Percentiles rank a stretch among this genome's conserved stretches.
Conservation (phyloP, 2,888 invertebrate species). For the Emesis russula region DNA sequence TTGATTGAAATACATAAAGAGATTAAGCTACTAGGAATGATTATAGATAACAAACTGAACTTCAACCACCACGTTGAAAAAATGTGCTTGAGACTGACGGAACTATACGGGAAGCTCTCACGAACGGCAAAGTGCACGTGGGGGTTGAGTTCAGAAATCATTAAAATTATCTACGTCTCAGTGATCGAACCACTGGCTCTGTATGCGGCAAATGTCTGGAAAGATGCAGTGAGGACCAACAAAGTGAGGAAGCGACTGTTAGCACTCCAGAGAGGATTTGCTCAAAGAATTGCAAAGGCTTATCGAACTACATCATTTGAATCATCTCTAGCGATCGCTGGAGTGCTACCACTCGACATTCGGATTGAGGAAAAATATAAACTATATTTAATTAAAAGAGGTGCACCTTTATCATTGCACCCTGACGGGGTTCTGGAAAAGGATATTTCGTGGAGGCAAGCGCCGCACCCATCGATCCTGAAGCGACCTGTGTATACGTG, state of each 20-base stretch:
- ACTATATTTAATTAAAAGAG: slow-evolving; percentile 46
- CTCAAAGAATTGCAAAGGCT: slow-evolving; percentile 53
- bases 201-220: slow-evolving; percentile 69
- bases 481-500: neutral
- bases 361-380: slow-evolving; percentile 64
- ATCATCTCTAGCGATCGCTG: slow-evolving; percentile 67
- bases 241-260: slow-evolving; percentile 39
- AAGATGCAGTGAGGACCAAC: slow-evolving; percentile 24
- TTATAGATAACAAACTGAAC: slow-evolving; percentile 36
- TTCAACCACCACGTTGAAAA: slow-evolving; percentile 30
- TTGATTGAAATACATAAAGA: neutral
- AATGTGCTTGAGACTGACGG: slow-evolving; percentile 41
- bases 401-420: neutral
- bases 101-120: slow-evolving; percentile 52
- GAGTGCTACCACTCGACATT: slow-evolving; percentile 77
- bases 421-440: neutral
- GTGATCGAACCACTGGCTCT: slow-evolving; percentile 61
- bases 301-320: slow-evolving; percentile 70
- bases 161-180: slow-evolving; percentile 50
- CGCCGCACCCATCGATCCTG: neutral
- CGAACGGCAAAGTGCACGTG: slow-evolving; percentile 38
- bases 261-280: slow-evolving; percentile 50
- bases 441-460: neutral
- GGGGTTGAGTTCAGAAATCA: slow-evolving; percentile 55
- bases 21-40: slow-evolving; percentile 40